Evolutionary conservation across 2,797 vertebrate genomes (phyloP), one percentile per base, ranked within the genome.

Genomic region (Tenualosa ilisha): DNA sequence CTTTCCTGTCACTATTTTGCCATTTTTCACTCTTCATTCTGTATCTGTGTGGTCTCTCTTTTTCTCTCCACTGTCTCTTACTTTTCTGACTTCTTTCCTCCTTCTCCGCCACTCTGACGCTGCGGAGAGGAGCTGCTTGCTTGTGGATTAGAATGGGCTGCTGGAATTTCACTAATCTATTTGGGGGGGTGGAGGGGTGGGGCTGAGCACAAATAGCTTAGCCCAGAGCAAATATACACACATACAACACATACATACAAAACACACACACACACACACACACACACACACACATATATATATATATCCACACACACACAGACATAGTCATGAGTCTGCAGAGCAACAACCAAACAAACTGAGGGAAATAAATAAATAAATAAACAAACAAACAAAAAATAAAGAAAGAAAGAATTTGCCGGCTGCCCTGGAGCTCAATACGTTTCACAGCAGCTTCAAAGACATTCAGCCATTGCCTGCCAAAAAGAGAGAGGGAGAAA

Each of bases 371-470:
- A 17, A 40, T 8, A 82, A 12, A 1, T 7, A 46, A 6, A 12
- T 20, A 82, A 6, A 82, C 40, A 49, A 17, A 24, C 8, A 82
- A 12, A 46, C 7, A 46, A 6, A 31, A 46, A 6, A 31, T 12
- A 72, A 82, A 56, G 37, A 65, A 26, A 65, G 31, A 68, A 40
- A 40, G 17, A 11, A 26, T 8, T 65, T 7, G n/a, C 81, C 49
- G 81, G 49, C 56, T 54, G 12, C n/a, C 72, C 50, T 15, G 24
- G 72, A 85, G 24, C 82, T 31, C 1, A 31, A 43, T 75, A 75
- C 6, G 37, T 75, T 75, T 75, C 31, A 40, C 68, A 75, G 68
- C 68, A 20, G 31, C 68, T 75, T 75, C 68, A 75, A 75, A 75
- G 68, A 75, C 68, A 75, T 15, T 46, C 46, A 75, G 68, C 31